Evolutionary conservation across 2,797 vertebrate species (phyloP).

Genomic region (Echeneis naucrates): DNA sequence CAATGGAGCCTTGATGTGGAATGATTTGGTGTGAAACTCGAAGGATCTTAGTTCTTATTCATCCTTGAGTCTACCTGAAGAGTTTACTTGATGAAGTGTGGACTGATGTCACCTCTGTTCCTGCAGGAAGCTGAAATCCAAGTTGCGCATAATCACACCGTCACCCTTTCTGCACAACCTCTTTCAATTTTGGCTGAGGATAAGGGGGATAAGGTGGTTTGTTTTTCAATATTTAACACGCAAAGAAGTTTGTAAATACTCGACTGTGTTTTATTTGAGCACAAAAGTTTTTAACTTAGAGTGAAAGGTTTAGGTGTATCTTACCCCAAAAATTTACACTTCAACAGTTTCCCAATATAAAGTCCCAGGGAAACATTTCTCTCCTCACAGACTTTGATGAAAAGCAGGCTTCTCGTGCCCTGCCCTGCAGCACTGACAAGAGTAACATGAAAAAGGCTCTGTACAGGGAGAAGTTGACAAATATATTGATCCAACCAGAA

Average conservation of each 20-base stretch:
- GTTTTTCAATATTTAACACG: neutral
- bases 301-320: neutral
- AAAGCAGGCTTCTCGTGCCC: slow-evolving; percentile 38
- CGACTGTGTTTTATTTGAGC: neutral
- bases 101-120: slow-evolving; percentile 55
- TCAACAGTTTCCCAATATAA: neutral
- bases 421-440: slow-evolving; percentile 37
- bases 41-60: slow-evolving; percentile 1
- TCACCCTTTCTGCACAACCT: slow-evolving; percentile 74
- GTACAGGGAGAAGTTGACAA: slow-evolving; percentile 62
- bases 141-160: neutral
- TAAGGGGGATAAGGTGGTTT: slow-evolving; percentile 6
- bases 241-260: neutral
- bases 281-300: neutral
- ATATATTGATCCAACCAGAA: slow-evolving; percentile 71
- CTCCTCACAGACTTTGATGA: slow-evolving; percentile 30
- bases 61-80: slow-evolving; percentile 72
- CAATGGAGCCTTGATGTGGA: slow-evolving; percentile 1
- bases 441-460: slow-evolving; percentile 56
- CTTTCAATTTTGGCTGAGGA: slow-evolving; percentile 1
- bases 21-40: slow-evolving; percentile 25
- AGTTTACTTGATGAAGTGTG: slow-evolving; percentile 51
- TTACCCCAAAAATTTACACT: neutral
- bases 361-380: slow-evolving; percentile 28
- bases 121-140: slow-evolving; percentile 35